A percentile compares a stretch with the other conserved stretches of the same genome.
Evolutionary conservation across 2,113 vertebrate species (phyloP).

Genomic region (Apistogramma diplotaenia): DNA sequence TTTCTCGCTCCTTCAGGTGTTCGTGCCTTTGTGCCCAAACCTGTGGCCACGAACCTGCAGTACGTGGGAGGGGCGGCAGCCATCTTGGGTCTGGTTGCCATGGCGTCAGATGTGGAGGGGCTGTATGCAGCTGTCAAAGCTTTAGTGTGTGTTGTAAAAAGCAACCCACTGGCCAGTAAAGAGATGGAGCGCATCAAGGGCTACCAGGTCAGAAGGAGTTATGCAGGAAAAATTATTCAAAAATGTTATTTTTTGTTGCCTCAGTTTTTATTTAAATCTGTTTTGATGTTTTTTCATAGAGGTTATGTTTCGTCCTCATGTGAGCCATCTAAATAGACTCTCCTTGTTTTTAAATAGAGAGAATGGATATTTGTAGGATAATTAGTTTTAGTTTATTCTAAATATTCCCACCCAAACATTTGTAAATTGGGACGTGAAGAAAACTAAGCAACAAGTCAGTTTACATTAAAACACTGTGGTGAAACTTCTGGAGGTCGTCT

Average conservation of each 20-base stretch:
- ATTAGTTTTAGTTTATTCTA: not conserved
- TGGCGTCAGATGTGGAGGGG: slow-evolving; percentile 98
- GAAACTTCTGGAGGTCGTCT: too few species aligned
- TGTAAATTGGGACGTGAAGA: not conserved
- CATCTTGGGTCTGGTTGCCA: slow-evolving; percentile 95
- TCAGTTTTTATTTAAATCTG: too few species aligned
- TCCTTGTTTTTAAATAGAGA: too few species aligned
- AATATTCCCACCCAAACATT: not conserved
- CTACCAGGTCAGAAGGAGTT: slow-evolving; percentile 90
- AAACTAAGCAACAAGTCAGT: not conserved
- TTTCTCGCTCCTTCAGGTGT: slow-evolving; percentile 79
- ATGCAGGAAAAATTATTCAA: too few species aligned
- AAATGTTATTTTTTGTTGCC: too few species aligned
- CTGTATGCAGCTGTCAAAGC: slow-evolving; percentile 97
- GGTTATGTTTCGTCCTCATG: too few species aligned
- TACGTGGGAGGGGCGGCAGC: slow-evolving; percentile 96
- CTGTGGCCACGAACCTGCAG: slow-evolving; percentile 94
- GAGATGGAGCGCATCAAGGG: slow-evolving; percentile 99
- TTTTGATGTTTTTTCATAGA: too few species aligned
- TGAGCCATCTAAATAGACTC: too few species aligned
- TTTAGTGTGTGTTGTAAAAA: slow-evolving; percentile 96
- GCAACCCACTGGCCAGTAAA: slow-evolving; percentile 96
- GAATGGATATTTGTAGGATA: not conserved
- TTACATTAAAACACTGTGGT: not conserved
- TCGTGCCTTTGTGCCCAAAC: slow-evolving; percentile 92